phyloP scores from a whole-genome alignment of 2,113 vertebrate species.

The Psilopsiagon aurifrons region DNA sequence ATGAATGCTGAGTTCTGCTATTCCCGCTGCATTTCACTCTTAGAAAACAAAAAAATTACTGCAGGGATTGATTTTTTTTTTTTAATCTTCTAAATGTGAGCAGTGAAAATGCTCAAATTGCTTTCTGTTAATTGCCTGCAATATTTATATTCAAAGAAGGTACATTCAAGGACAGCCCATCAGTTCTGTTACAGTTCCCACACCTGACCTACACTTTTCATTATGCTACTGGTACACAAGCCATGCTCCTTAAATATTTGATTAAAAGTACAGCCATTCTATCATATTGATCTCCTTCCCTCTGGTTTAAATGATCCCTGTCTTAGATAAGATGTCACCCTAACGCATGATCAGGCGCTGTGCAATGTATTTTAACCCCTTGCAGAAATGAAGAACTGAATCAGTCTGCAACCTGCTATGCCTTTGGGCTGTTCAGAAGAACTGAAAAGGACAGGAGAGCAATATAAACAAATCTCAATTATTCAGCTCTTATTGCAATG shows the following conservation, averaged over 20 bases:
- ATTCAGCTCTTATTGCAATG: not conserved
- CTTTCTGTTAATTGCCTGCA: not conserved
- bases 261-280: conserved; percentile 4
- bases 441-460: not conserved
- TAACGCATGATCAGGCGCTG: not conserved
- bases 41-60: not conserved
- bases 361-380: not conserved
- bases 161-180: not conserved
- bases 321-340: not conserved
- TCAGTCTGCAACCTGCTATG: not conserved
- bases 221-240: not conserved
- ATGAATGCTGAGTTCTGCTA: not conserved
- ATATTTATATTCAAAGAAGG: not conserved
- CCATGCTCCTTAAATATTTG: not conserved
- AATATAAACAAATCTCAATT: conserved; percentile 22
- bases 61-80: not conserved
- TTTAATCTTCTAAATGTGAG: not conserved
- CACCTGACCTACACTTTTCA: not conserved
- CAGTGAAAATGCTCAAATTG: not conserved
- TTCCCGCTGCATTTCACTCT: not conserved
- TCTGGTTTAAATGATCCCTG: not conserved
- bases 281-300: not conserved
- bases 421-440: not conserved
- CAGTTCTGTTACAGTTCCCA: not conserved
- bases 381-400: not conserved